Evolutionary conservation across 2,797 vertebrate genomes (phyloP).

Genomic region (Darevskia nairensis): DNA sequence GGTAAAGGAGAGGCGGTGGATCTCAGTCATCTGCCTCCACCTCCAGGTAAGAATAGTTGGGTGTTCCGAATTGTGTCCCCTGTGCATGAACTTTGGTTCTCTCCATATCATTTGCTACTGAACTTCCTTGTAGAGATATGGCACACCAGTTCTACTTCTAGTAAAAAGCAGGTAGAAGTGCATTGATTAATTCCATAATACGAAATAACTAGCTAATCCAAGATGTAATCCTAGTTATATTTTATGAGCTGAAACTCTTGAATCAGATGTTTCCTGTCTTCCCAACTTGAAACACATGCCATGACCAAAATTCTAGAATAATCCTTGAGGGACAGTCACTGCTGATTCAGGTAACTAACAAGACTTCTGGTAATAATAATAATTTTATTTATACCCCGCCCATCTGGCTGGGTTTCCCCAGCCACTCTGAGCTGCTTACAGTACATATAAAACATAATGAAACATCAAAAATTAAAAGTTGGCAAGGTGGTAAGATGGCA

Average conservation of each 20-base stretch:
- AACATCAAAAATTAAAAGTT: too few species aligned
- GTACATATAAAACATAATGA: too few species aligned
- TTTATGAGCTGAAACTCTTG: not conserved
- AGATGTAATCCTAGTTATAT: not conserved
- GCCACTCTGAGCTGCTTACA: too few species aligned
- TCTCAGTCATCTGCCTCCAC: constrained; percentile 81
- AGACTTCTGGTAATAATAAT: too few species aligned
- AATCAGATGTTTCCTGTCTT: not conserved
- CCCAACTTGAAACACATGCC: not conserved
- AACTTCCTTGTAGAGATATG: not conserved
- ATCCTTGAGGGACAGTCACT: not conserved
- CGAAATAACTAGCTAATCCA: not conserved
- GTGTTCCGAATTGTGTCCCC: not conserved
- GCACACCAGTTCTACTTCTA: not conserved
- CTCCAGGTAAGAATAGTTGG: constrained; percentile 79
- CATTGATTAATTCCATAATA: not conserved
- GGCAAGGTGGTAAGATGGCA: too few species aligned
- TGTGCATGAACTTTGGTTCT: too few species aligned
- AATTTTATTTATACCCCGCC: too few species aligned
- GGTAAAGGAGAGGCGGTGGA: constrained; percentile 82
- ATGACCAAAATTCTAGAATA: not conserved
- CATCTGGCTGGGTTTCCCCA: too few species aligned
- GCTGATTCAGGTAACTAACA: not conserved
- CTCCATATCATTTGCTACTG: not conserved
- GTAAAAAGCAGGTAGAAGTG: not conserved